Base-by-base conservation (phyloP, 2,888 invertebrate genomes). In the Aleiodes testaceus region DNA sequence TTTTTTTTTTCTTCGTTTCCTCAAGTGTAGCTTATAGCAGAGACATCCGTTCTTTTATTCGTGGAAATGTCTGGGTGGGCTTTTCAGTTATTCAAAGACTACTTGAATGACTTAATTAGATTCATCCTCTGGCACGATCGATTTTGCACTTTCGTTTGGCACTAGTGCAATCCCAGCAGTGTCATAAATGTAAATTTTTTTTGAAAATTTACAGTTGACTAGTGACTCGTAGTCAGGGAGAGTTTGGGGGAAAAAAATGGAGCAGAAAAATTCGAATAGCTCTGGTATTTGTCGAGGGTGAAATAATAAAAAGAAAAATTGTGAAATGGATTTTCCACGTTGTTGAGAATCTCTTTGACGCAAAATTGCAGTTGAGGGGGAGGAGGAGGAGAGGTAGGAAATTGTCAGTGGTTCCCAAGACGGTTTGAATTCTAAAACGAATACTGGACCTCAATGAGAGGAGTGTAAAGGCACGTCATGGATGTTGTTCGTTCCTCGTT, bases 381-480 rank as follows among this genome's bases (percentile, higher is more conserved):
- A 14, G 47, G 9, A 50, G 4, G 66, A 50, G n/a, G 3, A 42
- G 50, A 47, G 55, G 53, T 49, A 47, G 61, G 67, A 65, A 16
- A 69, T 52, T 66, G 66, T 66, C 66, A 68, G 20, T 36, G 11
- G 64, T 44, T 30, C 59, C 66, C 66, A 69, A 66, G 66, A 20
- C 53, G 52, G 14, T 53, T 44, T 53, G 45, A 55, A 68, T 59
- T 59, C 52, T 59, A 64, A 72, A 65, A 52, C 49, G 66, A 74
- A 72, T 36, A 42, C 63, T 52, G 66, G 71, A 44, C 53, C 26
- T 66, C 61, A 74, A 61, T 71, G 74, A 73, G 52, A 72, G 36
- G 55, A 45, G 49, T 70, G 68, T 26, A 67, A 59, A 69, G 45
- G 68, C 72, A 69, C 59, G 42, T 59, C 52, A 72, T 66, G 71